Evolutionary conservation across 2,113 vertebrate species (phyloP).

Genomic region (Chelonoidis abingdonii): DNA sequence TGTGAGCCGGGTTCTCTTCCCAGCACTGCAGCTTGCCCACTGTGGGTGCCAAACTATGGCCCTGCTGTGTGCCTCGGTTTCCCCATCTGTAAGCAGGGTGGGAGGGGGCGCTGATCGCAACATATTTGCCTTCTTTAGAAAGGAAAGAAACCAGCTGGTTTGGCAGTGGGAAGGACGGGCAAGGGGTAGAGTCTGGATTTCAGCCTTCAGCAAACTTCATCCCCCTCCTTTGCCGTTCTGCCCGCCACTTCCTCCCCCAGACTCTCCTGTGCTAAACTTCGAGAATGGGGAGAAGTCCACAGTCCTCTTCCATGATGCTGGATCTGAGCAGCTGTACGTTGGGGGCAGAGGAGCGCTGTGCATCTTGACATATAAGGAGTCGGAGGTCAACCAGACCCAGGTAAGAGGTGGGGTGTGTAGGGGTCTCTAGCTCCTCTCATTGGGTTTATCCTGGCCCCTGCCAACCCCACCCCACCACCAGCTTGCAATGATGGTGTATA

Average conservation of each 20-base stretch:
- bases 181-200: not conserved
- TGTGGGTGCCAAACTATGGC: not conserved
- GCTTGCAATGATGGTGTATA: not conserved
- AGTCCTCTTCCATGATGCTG: slow-evolving; percentile 81
- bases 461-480: too few relatives aligned
- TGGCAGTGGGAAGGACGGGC: too few relatives aligned
- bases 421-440: not conserved
- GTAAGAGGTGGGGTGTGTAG: slow-evolving; percentile 41
- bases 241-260: slow-evolving; percentile 41
- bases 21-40: not conserved
- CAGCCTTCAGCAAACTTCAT: not conserved
- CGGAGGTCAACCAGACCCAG: slow-evolving; percentile 73
- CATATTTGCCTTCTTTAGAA: not conserved
- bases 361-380: slow-evolving; percentile 76
- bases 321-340: slow-evolving; percentile 78
- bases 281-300: slow-evolving; percentile 77
- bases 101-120: not conserved
- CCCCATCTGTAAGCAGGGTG: not conserved
- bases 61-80: not conserved
- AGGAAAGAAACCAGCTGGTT: not conserved
- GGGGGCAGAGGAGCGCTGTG: slow-evolving; percentile 80
- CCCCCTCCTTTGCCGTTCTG: not conserved
- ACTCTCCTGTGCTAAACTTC: slow-evolving; percentile 77
- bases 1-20: not conserved
- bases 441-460: not conserved